Conservation (phyloP, 2,888 invertebrate genomes). For the Alviniconcha strummeri region DNA sequence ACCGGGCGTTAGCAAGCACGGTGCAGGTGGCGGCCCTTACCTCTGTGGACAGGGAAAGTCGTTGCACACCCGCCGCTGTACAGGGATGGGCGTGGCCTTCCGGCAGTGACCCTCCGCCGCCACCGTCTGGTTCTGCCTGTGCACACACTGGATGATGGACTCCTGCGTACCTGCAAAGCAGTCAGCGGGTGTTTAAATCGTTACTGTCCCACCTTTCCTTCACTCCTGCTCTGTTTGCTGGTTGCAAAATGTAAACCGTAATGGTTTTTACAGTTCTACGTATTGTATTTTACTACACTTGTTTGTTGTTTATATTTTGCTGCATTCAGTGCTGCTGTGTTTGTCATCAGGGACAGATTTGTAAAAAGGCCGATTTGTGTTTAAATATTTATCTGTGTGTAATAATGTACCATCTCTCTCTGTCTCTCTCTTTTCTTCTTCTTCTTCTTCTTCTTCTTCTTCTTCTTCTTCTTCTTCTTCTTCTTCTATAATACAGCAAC, state of each 20-base stretch:
- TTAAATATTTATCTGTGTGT: no score
- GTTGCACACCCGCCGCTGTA: constrained; percentile 77
- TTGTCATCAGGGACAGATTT: no score
- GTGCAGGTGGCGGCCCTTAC: constrained; percentile 53
- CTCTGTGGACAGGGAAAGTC: constrained; percentile 96
- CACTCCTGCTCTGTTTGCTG: neutral
- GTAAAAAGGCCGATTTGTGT: no score
- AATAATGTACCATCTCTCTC: neutral
- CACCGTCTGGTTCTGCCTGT: constrained; percentile 50
- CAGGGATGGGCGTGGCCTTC: constrained; percentile 50
- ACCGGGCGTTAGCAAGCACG: no score
- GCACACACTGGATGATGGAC: constrained; percentile 57
- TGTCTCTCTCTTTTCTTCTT: neutral
- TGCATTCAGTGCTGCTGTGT: no score
- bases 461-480: no score
- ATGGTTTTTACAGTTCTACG: no score
- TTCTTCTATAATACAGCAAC: no score
- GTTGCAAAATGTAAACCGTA: no score
- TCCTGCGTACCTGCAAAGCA: constrained; percentile 47
- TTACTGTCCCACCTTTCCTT: neutral
- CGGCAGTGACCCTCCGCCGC: constrained; percentile 48
- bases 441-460: neutral
- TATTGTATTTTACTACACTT: no score
- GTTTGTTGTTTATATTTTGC: no score
- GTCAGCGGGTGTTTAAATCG: neutral